phyloP scores from a whole-genome alignment of 2,113 vertebrate genomes.

The Fulica atra region DNA sequence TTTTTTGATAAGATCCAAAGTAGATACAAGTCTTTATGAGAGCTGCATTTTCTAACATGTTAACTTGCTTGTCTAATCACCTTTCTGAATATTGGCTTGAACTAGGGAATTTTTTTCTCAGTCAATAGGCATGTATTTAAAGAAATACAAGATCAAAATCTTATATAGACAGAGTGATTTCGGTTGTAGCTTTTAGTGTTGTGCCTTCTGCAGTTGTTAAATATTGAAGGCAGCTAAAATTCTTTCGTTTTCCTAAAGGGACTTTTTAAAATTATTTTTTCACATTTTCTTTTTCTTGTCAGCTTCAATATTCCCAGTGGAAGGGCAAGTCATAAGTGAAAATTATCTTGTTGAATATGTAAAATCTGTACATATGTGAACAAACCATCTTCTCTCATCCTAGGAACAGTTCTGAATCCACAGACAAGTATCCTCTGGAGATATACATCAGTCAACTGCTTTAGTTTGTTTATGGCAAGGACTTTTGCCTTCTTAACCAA shows the following conservation, averaged over 20 bases:
- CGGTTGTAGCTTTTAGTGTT: not conserved
- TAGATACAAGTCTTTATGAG: not conserved
- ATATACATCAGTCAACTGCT: not conserved
- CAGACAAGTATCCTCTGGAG: not conserved
- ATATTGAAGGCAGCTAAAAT: not conserved
- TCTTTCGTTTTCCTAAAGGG: not conserved
- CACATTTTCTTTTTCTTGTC: not conserved
- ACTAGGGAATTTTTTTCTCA: not conserved
- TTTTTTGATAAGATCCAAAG: not conserved
- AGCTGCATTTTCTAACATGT: fast-evolving
- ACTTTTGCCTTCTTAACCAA: not conserved
- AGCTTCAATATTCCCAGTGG: not conserved
- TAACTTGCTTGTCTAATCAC: not conserved
- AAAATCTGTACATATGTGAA: not conserved
- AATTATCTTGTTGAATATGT: not conserved
- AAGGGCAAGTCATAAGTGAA: not conserved
- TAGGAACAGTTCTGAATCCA: not conserved
- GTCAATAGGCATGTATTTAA: not conserved
- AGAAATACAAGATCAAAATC: not conserved
- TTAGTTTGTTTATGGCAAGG: not conserved
- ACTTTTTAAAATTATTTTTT: not conserved
- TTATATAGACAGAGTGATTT: not conserved
- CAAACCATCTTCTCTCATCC: not conserved
- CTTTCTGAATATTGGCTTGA: not conserved
- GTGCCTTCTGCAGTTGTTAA: not conserved